Evolutionary conservation across 2,888 invertebrate species (phyloP), one percentile per base, ranked within the genome.

Genomic region (Calameuta pallipes): DNA sequence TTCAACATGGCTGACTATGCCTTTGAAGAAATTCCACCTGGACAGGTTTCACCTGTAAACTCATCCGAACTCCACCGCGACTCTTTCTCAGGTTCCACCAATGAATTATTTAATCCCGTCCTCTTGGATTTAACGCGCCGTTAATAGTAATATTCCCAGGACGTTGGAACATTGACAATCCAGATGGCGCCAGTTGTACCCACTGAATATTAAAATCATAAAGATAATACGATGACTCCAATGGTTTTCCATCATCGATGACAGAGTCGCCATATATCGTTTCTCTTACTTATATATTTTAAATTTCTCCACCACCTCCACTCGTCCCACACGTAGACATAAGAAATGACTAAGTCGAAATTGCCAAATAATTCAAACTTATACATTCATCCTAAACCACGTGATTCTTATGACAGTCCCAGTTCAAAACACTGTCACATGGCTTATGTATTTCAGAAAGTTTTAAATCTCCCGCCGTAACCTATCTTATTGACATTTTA

Each of bases 61-160:
- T 56, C 71, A 15, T 6, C 12, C 30, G 31, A 15, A 33, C 71
- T 11, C 9, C 15, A 33, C 31, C 71, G 71, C 71, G 71, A 33
- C 71, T 71, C 71, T 71, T 33, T 23, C 41, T 56, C 41, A 56
- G 23, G 23, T 56, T 56, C 41, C 41, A 15, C 31, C 6, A 15
- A 71, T 71, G 71, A 71, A 71, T 71, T 71, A 71, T 71, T 71
- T 71, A 71, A 71, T 71, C 71, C 71, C 15, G 31, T 71, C 71
- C 31, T 71, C 71, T 71, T 56, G 41, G 9, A 23, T 56, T 56
- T 56, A 56, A 56, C 23, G 6, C 41, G 41, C 41, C 41, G 41
- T 56, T 56, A 23, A 23, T 56, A 56, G 23, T 23, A 56, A 56
- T 56, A 23, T 15, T 15, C 9, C 23, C 23, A 56, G 23, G 6